Base-by-base conservation (phyloP, 2,113 vertebrate genomes). In the Phyllopteryx taeniolatus region DNA sequence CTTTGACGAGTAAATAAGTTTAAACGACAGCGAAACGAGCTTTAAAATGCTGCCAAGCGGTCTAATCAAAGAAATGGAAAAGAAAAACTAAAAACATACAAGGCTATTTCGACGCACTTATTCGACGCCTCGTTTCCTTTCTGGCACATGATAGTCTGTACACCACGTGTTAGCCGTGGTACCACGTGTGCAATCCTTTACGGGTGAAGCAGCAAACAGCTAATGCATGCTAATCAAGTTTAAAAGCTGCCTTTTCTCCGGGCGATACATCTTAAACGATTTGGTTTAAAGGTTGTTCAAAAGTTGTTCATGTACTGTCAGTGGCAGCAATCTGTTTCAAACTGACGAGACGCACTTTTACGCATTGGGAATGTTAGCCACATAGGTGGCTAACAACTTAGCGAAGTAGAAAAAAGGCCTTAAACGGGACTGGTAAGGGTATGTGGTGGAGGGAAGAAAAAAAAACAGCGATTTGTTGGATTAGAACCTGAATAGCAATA, bases 171-270 rank as follows among this genome's bases (percentile, higher is more conserved):
- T 35, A 15, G 31, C 27, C 2, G 27, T 12, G 35, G 15, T 11
- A 59, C 75, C 77, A 80, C 75, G 79, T 62, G 33, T 69, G 43
- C 49, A 43, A 74, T 82, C 85, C 80, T 44, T 2, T n/a, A n/a
- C 8, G 1, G 13, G 0, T 17, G 13, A 42, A 17, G 11, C 12
- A 15, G 27, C 8, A 4, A 1, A 0, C n/a, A 66, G 82, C 85
- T 83, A 87, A 68, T 11, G 10, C 2, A 0, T n/a, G 77, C 70
- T 79, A 80, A 6, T 22, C 4, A 27, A 44, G 42, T 33, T 0
- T 2, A 10, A 14, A 3, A 0, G 9, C 5, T 14, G 35, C 11
- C 7, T 1, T 6, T 3, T 44, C 0, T 0, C 0, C 1, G 10
- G 1, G 5, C 15, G 0, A 2, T 0, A 47, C 22, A 31, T 35